These are phyloP conservation scores for Podargus strigoides DNA, from an alignment of 2,797 vertebrate species.

Conservation along the genomic window DNA sequence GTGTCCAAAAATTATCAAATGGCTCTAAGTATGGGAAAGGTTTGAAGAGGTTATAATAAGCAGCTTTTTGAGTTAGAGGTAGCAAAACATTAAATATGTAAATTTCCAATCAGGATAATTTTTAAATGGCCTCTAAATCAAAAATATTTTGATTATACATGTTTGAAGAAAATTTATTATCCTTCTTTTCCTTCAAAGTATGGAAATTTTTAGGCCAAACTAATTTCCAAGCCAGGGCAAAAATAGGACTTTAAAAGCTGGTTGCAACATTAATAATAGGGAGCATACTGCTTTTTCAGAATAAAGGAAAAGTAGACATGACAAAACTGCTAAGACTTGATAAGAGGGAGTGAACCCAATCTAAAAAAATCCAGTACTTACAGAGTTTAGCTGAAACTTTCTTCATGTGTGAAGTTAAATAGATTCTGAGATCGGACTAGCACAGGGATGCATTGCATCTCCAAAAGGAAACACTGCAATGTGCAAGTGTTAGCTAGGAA, in stretches of 20 bases:
- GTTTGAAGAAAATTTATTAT: constrained; percentile 68
- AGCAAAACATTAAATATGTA: constrained; percentile 34
- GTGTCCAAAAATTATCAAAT: neutral
- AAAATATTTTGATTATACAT: constrained; percentile 50
- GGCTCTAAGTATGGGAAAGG: neutral
- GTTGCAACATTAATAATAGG: constrained; percentile 11
- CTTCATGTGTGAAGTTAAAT: neutral
- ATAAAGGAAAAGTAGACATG: constrained; percentile 15
- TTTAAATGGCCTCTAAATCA: constrained; percentile 54
- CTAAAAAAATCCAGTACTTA: neutral
- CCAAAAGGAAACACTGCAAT: neutral
- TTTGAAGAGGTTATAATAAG: constrained; percentile 3
- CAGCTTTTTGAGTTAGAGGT: constrained; percentile 40
- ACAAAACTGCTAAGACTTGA: constrained; percentile 12
- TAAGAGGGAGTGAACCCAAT: neutral
- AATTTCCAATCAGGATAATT: constrained; percentile 30
- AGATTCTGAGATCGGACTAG: neutral
- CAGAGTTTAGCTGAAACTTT: neutral
- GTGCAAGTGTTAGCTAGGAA: neutral
- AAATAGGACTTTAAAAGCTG: constrained; percentile 26
- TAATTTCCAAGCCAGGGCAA: constrained; percentile 41
- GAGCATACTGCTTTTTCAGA: neutral
- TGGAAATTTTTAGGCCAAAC: constrained; percentile 53
- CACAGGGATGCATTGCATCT: rapidly evolving
- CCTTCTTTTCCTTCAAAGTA: constrained; percentile 52